Conservation (phyloP, 2,113 vertebrate species). For the Peromyscus maniculatus region DNA sequence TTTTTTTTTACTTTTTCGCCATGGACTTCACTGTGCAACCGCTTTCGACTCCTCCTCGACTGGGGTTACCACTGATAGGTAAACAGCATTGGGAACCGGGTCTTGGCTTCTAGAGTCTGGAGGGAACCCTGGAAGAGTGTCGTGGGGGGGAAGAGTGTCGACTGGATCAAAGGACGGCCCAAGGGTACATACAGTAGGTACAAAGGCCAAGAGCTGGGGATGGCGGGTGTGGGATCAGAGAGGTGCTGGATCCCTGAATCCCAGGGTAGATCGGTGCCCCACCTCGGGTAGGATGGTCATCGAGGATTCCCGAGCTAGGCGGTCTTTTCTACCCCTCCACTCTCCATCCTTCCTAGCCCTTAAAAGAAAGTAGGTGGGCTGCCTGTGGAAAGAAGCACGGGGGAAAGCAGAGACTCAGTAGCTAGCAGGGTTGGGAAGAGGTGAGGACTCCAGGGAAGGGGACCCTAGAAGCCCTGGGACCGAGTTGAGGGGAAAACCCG, state of each 20-base stretch:
- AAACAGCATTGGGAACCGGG: constrained; percentile 16
- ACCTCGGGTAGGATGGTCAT: not conserved
- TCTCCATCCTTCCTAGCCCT: not conserved
- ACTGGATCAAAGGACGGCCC: not conserved
- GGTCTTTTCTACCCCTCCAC: not conserved
- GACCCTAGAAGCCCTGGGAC: constrained; percentile 64
- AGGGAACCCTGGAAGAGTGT: no score
- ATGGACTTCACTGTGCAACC: constrained; percentile 8
- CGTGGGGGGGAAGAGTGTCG: not conserved
- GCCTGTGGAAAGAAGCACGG: not conserved
- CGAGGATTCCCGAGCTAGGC: not conserved
- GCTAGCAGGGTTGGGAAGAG: not conserved
- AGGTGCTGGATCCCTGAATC: no score
- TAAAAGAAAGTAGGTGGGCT: not conserved
- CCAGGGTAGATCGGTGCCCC: not conserved
- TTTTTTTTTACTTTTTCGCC: constrained; percentile 54
- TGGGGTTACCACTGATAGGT: constrained; percentile 35
- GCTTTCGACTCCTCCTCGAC: not conserved
- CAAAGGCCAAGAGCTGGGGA: not conserved
- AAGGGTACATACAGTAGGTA: not conserved
- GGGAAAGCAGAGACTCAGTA: not conserved
- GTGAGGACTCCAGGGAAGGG: not conserved
- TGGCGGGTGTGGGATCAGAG: not conserved
- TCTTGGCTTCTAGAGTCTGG: not conserved
- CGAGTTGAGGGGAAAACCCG: constrained; percentile 70